These are phyloP conservation scores for Copsychus sechellarum DNA, from an alignment of 2,113 vertebrate genomes.

Conservation along the genomic window DNA sequence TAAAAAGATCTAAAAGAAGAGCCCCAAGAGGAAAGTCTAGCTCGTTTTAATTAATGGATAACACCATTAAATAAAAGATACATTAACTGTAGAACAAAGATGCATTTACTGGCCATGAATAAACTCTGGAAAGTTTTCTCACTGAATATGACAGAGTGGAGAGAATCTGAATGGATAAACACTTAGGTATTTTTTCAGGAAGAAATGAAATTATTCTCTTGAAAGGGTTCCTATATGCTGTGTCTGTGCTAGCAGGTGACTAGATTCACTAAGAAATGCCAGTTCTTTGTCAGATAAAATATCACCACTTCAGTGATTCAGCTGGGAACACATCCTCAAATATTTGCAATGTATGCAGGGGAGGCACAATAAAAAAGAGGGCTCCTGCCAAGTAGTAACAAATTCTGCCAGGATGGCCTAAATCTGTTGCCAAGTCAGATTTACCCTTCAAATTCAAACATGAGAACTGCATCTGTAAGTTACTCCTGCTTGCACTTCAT, in stretches of 20 bases:
- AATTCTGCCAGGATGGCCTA: slow-evolving; percentile 9
- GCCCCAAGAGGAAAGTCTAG: not conserved
- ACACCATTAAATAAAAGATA: not conserved
- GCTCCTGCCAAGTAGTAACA: slow-evolving; percentile 41
- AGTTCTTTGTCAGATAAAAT: slow-evolving; percentile 10
- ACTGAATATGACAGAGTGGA: not conserved
- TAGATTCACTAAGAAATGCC: not conserved
- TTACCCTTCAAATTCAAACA: slow-evolving; percentile 45
- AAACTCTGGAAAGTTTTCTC: not conserved
- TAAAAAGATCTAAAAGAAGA: not conserved
- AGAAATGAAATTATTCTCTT: not conserved
- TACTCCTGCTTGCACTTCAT: not conserved
- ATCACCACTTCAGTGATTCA: slow-evolving; percentile 15
- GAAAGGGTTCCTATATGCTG: not conserved
- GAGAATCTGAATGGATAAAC: not conserved
- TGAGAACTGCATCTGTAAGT: not conserved
- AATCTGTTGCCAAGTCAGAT: slow-evolving; percentile 46
- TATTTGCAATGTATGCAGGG: slow-evolving; percentile 41
- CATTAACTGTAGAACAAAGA: not conserved
- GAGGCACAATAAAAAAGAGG: slow-evolving; percentile 10
- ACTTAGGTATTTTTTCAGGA: not conserved
- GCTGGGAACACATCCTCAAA: slow-evolving; percentile 25
- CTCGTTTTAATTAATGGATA: not conserved
- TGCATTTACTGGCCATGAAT: not conserved
- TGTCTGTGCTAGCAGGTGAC: not conserved